Percentiles rank a stretch among this genome's conserved stretches.
Conservation (phyloP, 1,140 invertebrate genomes). For the Drosophila repleta region DNA sequence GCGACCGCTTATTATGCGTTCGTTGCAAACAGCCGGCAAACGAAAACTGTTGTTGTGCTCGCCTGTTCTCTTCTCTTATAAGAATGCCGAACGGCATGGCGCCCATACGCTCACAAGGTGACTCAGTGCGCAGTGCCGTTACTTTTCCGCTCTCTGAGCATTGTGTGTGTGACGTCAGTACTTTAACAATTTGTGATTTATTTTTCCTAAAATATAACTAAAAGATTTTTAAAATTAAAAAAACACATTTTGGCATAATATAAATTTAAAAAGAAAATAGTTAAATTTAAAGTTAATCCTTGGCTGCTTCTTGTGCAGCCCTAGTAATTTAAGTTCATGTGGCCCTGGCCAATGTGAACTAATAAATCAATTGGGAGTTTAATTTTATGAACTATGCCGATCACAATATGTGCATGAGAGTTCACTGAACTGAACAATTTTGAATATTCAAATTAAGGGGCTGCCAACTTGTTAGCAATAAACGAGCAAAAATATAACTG, state of each 20-base stretch:
- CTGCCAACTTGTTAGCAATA: no score
- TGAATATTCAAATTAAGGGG: no score
- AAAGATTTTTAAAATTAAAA: background rate
- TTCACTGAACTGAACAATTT: no score
- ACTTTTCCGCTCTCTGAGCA: conserved; percentile 4
- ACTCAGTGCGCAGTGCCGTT: conserved; percentile 2
- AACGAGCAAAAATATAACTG: no score
- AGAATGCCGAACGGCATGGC: conserved; percentile 38
- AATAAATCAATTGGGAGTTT: background rate
- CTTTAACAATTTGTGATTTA: no score
- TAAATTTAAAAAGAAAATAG: background rate
- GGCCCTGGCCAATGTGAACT: conserved; percentile 8
- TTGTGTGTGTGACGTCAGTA: conserved; percentile 22
- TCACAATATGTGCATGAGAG: no score
- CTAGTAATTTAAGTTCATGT: background rate
- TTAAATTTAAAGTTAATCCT: background rate
- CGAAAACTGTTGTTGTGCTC: conserved; percentile 45
- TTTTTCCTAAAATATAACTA: no score
- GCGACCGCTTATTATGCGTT: conserved; percentile 30
- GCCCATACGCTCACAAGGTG: background rate
- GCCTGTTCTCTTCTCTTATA: conserved; percentile 45
- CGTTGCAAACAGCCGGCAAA: conserved; percentile 54
- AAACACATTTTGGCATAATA: no score
- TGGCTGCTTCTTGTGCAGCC: background rate
- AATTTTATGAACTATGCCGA: background rate